Evolutionary conservation across 2,888 invertebrate species (phyloP).

Genomic region (Dasysyrphus tricinctus): DNA sequence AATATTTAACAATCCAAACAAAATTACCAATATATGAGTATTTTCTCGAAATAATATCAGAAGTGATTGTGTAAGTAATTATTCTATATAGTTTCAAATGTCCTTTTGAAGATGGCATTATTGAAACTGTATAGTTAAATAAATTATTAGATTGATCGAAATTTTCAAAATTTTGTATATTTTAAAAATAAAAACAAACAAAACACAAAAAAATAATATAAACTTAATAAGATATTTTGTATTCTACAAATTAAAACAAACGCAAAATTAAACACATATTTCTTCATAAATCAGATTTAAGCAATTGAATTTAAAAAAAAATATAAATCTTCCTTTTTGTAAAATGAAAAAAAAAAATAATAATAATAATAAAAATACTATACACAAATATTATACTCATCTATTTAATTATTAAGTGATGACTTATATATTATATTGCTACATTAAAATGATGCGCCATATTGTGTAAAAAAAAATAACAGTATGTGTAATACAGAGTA

Average conservation of each 20-base stretch:
- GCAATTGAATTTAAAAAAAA: conserved; percentile 45
- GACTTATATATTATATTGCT: conserved; percentile 25
- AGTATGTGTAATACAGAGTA: conserved; percentile 66
- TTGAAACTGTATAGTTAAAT: conserved; percentile 32
- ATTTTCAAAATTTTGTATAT: conserved; percentile 71
- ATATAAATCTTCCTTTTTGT: conserved; percentile 50
- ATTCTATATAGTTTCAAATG: conserved; percentile 41
- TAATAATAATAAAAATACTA: conserved; percentile 3
- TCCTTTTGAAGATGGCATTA: conserved; percentile 64
- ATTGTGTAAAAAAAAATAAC: conserved; percentile 34
- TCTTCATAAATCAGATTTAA: conserved; percentile 50
- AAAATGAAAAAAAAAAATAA: conserved; percentile 33
- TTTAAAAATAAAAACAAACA: not conserved
- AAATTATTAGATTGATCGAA: conserved; percentile 56
- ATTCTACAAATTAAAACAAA: conserved; percentile 38
- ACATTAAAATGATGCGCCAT: conserved; percentile 24
- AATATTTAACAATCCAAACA: conserved; percentile 32
- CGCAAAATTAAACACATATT: conserved; percentile 32
- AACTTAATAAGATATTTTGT: conserved; percentile 33
- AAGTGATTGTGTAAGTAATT: conserved; percentile 61
- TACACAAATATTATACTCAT: conserved; percentile 60
- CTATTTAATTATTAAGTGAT: conserved; percentile 58
- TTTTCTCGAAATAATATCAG: conserved; percentile 50
- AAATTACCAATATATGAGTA: conserved; percentile 12
- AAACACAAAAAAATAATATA: conserved; percentile 16